Evolutionary conservation across 2,888 invertebrate species (phyloP).

Genomic region (Empis stercorea): DNA sequence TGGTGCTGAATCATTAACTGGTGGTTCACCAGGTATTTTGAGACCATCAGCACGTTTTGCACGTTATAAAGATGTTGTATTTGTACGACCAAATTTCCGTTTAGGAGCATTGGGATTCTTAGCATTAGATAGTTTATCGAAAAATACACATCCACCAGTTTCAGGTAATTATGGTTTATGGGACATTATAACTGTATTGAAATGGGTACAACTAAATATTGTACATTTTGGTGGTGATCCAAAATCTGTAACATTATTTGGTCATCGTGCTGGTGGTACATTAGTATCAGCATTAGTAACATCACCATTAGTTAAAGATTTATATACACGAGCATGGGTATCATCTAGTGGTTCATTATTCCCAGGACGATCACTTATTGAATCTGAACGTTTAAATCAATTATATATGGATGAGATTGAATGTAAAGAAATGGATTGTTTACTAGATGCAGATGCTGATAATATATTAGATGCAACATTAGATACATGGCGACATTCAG

Average conservation of each 20-base stretch:
- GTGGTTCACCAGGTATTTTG: conserved; percentile 57
- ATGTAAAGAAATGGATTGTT: conserved; percentile 46
- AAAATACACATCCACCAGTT: conserved; percentile 54
- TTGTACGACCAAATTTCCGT: conserved; percentile 78
- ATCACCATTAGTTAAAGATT: conserved; percentile 44
- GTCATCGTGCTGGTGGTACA: conserved; percentile 76
- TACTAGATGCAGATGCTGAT: conserved; percentile 41
- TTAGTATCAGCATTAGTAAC: conserved; percentile 60
- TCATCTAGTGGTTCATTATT: conserved; percentile 63
- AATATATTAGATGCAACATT: conserved; percentile 56
- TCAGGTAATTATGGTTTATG: conserved; percentile 80
- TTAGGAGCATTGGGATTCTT: conserved; percentile 70
- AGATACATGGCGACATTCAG: conserved; percentile 54
- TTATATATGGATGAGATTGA: conserved; percentile 45
- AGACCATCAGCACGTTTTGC: conserved; percentile 67
- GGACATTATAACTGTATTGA: conserved; percentile 61
- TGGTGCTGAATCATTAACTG: conserved; percentile 64
- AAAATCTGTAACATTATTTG: conserved; percentile 64
- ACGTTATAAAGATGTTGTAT: conserved; percentile 64
- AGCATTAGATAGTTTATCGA: conserved; percentile 55
- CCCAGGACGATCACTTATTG: conserved; percentile 48
- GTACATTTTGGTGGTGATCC: conserved; percentile 74
- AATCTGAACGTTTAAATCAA: conserved; percentile 48
- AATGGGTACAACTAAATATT: conserved; percentile 73
- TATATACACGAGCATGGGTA: conserved; percentile 68